A percentile compares a stretch with the other conserved stretches of the same genome.
Evolutionary conservation across 2,888 invertebrate genomes (phyloP).

Genomic region (Erpobdella octoculata): DNA sequence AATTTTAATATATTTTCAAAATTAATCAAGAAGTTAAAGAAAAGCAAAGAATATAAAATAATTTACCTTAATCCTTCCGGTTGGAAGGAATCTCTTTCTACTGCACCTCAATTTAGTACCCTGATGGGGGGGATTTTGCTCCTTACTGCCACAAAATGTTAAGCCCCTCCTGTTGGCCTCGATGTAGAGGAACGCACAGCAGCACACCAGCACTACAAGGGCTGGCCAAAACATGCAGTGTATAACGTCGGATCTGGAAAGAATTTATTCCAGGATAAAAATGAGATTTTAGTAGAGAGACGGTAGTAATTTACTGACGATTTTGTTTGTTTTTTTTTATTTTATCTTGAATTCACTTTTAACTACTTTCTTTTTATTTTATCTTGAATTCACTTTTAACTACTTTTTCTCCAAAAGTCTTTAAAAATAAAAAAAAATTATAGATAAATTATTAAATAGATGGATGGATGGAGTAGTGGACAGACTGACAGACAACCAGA

Average conservation of each 20-base stretch:
- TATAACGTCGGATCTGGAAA: slow-evolving; percentile 38
- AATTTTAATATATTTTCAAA: too few species aligned
- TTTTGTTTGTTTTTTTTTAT: background rate
- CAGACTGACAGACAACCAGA: too few species aligned
- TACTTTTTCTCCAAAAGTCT: background rate
- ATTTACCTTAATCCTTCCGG: background rate
- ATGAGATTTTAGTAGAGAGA: background rate
- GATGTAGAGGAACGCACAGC: slow-evolving; percentile 34
- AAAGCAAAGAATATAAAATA: too few species aligned
- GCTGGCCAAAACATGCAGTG: slow-evolving; percentile 40
- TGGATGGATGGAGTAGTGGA: too few species aligned
- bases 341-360: background rate
- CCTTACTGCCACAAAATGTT: slow-evolving; percentile 28
- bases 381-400: background rate
- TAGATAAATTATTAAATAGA: background rate
- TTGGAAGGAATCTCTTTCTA: background rate
- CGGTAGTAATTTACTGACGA: too few species aligned
- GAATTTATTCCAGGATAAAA: slow-evolving; percentile 57
- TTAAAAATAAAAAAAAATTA: background rate
- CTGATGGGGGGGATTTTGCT: background rate
- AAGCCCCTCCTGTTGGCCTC: slow-evolving; percentile 35
- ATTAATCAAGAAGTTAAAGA: too few species aligned
- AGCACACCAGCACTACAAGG: slow-evolving; percentile 35
- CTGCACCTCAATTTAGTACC: background rate
- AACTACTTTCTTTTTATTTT: background rate